These are phyloP conservation scores for Mesocricetus auratus DNA, from an alignment of 2,113 vertebrate species.

Conservation along the genomic window DNA sequence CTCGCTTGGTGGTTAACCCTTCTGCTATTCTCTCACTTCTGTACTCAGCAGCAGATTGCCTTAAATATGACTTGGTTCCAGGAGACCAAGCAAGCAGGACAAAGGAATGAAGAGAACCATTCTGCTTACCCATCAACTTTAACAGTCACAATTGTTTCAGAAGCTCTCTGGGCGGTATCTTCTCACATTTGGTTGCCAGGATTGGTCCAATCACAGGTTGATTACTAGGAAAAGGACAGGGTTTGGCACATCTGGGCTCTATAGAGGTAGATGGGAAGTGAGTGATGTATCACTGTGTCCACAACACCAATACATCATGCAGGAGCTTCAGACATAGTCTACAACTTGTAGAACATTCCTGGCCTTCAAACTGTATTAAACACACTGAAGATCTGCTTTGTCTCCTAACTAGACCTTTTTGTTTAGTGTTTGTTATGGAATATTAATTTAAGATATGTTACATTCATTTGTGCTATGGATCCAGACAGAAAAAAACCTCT, in stretches of 20 bases:
- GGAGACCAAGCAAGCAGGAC: background rate
- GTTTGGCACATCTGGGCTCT: background rate
- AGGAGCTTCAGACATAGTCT: background rate
- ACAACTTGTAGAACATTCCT: background rate
- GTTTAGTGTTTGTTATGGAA: background rate
- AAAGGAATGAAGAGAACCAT: background rate
- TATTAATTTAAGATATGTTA: background rate
- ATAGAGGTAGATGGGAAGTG: background rate
- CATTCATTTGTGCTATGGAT: background rate
- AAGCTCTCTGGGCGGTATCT: background rate
- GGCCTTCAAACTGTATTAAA: background rate
- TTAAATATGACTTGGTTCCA: background rate
- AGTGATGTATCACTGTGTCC: background rate
- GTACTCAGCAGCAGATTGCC: background rate
- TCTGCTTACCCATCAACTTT: background rate
- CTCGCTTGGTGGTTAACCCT: background rate
- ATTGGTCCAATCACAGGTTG: background rate
- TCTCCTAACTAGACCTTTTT: background rate
- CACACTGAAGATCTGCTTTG: background rate
- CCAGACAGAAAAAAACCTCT: too few relatives aligned
- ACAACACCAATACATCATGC: background rate
- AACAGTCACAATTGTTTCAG: background rate
- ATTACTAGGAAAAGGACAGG: background rate
- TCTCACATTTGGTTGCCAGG: background rate
- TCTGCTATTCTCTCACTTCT: background rate